phyloP scores from a whole-genome alignment of 2,113 vertebrate genomes.

The Psittacus erithacus region DNA sequence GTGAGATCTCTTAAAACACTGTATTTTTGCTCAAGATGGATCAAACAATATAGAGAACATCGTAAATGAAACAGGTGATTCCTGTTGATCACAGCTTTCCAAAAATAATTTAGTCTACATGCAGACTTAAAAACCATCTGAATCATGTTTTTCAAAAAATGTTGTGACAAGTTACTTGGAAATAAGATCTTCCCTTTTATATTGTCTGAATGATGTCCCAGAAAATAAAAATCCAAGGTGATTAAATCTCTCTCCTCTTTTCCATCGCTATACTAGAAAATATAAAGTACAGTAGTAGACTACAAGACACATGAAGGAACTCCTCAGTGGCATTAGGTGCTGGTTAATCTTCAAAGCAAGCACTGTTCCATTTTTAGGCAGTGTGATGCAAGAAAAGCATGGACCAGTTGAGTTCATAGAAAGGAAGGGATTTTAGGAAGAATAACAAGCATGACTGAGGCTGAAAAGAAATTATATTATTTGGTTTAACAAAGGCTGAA shows the following conservation, averaged over 20 bases:
- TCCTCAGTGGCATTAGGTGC: not conserved
- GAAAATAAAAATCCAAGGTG: not conserved
- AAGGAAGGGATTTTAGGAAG: not conserved
- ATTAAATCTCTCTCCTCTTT: not conserved
- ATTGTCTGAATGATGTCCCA: not conserved
- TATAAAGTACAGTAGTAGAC: not conserved
- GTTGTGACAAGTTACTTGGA: not conserved
- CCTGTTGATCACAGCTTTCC: not conserved
- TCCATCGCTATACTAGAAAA: not conserved
- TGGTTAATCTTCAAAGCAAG: not conserved
- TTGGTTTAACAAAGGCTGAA: not conserved
- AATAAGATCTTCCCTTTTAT: not conserved
- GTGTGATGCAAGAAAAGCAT: accelerated
- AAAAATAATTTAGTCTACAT: not conserved
- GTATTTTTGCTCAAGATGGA: not conserved
- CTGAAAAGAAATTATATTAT: not conserved
- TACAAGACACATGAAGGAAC: not conserved
- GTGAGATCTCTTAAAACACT: not conserved
- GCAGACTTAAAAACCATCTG: not conserved
- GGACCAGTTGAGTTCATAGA: not conserved
- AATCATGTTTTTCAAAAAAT: not conserved
- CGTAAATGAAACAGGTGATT: not conserved
- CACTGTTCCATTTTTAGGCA: not conserved
- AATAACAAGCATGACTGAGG: not conserved
- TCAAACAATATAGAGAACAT: not conserved